Evolutionary conservation across 2,888 invertebrate species (phyloP).

Genomic region (Athalia cordata): DNA sequence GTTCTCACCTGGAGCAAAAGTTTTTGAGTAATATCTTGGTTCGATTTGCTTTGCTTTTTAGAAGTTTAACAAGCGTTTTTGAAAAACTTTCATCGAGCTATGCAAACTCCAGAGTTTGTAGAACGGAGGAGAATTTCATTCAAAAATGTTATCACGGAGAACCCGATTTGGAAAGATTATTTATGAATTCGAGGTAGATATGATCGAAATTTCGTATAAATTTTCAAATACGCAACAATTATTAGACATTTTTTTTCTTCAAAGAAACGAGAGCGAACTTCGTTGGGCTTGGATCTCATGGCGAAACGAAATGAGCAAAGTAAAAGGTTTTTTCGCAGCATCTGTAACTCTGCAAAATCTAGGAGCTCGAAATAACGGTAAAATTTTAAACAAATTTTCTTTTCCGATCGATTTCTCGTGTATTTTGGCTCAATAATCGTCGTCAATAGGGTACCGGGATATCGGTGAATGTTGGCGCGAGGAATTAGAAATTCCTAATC

Average conservation of each 20-base stretch:
- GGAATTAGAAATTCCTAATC: conserved; percentile 78
- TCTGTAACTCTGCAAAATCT: conserved; percentile 78
- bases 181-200: conserved; percentile 69
- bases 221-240: background rate
- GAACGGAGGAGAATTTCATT: conserved; percentile 52
- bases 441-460: conserved; percentile 77
- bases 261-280: conserved; percentile 74
- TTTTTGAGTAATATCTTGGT: background rate
- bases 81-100: conserved; percentile 78
- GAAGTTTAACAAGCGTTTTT: conserved; percentile 74
- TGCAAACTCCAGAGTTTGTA: conserved; percentile 74
- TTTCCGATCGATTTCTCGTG: background rate
- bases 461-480: conserved; percentile 81
- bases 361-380: conserved; percentile 81
- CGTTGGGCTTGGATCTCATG: conserved; percentile 81
- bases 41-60: conserved; percentile 61
- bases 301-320: conserved; percentile 79
- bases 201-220: too few relatives aligned
- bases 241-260: background rate
- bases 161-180: conserved; percentile 78
- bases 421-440: background rate
- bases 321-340: conserved; percentile 76
- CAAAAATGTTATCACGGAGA: conserved; percentile 78
- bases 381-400: background rate
- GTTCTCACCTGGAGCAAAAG: background rate